A percentile compares a stretch with the other conserved stretches of the same genome.
Conservation (phyloP, 2,888 invertebrate genomes). For the Meteorus cinctellus region DNA sequence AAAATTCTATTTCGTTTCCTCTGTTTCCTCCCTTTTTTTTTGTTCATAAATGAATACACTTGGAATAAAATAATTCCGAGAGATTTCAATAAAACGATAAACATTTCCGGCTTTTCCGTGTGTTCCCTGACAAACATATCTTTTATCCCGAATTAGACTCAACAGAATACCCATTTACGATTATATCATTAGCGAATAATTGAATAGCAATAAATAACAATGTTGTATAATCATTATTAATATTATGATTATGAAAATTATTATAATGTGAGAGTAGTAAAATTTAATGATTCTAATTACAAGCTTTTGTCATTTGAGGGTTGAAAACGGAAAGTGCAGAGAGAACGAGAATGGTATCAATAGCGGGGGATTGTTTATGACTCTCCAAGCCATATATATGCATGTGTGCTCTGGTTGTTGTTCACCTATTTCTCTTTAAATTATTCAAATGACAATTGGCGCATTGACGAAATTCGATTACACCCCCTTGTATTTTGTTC, state of each 20-base stretch:
- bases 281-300: conserved; percentile 3
- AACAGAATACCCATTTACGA: not conserved
- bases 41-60: not conserved
- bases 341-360: not conserved
- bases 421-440: conserved; percentile 55
- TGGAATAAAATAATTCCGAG: not conserved
- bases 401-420: not conserved
- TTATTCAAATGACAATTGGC: conserved; percentile 65
- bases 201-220: conserved; percentile 2
- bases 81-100: not conserved
- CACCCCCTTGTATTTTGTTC: conserved; percentile 35
- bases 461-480: conserved; percentile 57
- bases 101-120: not conserved
- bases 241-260: not conserved
- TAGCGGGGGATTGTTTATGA: not conserved
- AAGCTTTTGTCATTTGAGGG: conserved; percentile 4
- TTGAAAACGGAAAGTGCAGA: not conserved
- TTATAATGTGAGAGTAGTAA: not conserved
- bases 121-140: not conserved
- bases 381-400: not conserved
- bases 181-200: not conserved
- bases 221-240: not conserved
- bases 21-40: no score
- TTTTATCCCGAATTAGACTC: not conserved
- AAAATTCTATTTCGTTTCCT: no score